Conservation (phyloP, 2,888 invertebrate species). For the Dynastes tityus region DNA sequence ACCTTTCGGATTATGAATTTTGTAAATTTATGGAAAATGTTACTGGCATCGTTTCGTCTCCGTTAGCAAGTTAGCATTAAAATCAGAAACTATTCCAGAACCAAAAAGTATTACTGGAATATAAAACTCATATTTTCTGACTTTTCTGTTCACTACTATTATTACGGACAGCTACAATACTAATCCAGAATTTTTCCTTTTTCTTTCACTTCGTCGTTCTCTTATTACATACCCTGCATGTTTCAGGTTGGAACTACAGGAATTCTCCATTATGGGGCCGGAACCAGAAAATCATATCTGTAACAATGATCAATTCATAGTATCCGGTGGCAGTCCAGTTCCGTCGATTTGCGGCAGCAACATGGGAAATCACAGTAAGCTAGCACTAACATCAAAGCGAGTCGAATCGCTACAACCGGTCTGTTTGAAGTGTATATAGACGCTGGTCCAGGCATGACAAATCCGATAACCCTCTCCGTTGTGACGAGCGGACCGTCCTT, state of each 20-base stretch:
- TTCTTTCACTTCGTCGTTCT: background rate
- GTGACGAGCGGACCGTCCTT: slow-evolving; percentile 85
- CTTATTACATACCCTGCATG: slow-evolving; percentile 7
- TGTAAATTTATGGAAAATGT: too few relatives aligned
- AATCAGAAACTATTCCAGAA: too few relatives aligned
- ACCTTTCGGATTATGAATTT: too few relatives aligned
- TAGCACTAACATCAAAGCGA: slow-evolving; percentile 43
- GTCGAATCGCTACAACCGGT: slow-evolving; percentile 14
- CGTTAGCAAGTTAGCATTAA: too few relatives aligned
- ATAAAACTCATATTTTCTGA: too few relatives aligned
- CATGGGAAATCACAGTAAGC: slow-evolving; percentile 86
- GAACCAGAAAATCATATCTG: slow-evolving; percentile 85
- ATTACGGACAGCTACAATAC: too few relatives aligned
- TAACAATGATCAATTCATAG: slow-evolving; percentile 88
- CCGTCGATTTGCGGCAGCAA: slow-evolving; percentile 88
- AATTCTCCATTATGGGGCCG: slow-evolving; percentile 84
- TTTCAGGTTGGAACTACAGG: slow-evolving; percentile 83
- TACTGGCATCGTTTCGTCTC: too few relatives aligned
- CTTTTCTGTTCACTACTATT: too few relatives aligned
- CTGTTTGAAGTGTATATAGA: slow-evolving; percentile 84
- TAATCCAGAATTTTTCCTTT: background rate
- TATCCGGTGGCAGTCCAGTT: slow-evolving; percentile 86
- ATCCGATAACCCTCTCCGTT: slow-evolving; percentile 86
- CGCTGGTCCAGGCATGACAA: slow-evolving; percentile 82
- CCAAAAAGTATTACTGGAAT: too few relatives aligned